Base-by-base conservation (phyloP, 2,888 invertebrate species). In the Villa cingulata region DNA sequence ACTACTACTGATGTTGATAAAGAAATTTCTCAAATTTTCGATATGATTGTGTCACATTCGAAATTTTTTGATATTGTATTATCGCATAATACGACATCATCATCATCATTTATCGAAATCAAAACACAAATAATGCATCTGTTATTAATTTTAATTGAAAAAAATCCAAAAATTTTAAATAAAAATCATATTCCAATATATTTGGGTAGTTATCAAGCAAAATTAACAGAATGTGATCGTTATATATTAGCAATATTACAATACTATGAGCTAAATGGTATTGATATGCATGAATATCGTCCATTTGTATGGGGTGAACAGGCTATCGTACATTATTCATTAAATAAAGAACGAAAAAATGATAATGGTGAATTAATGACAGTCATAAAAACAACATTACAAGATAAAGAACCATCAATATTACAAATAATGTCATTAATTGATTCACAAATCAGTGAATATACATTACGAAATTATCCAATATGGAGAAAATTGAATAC, bases 271-370 rank as follows among this genome's bases (percentile, higher is more conserved):
- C 70, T 69, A 50, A 77, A 77, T 59, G 79, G 78, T 45, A 71
- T 80, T 49, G 75, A 77, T 18, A 71, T 85, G 14, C 71, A 74
- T 43, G 73, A 80, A 57, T 83, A 76, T 62, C 80, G 83, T 53
- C 91, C 91, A 0, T 86, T 84, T 58, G 70, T 91, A 1, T 92
- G 87, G 83, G 89, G 90, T 1, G 79, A 80, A 61, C 78, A 83
- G 3, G 90, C 88, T 0, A 79, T 84, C 1, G 78, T 78, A 44
- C 80, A 86, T 62, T 88, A 87, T 61, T 80, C 85, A 2, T 74
- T 86, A 0, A 59, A 58, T 16, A 23, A 23, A 23, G 4, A 4
- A 6, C 5, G 7, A 6, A 23, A 23, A 23, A 6, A 4, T 23
- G 23, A 23, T 23, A 70, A 72, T 40, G 72, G 74, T 43, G 63